These are phyloP conservation scores for Denticeps clupeoides DNA, from an alignment of 2,797 vertebrate genomes.

Conservation along the genomic window DNA sequence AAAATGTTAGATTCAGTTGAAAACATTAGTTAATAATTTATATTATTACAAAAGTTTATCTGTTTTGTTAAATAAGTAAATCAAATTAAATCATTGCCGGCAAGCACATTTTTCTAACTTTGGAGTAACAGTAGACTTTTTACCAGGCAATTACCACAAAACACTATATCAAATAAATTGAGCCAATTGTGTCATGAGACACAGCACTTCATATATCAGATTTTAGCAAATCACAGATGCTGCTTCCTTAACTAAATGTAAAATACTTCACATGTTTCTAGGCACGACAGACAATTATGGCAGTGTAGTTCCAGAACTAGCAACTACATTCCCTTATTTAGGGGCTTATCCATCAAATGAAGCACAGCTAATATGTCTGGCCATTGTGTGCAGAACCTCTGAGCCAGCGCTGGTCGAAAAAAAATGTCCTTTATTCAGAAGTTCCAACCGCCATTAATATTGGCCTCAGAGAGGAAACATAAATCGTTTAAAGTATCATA, in stretches of 20 bases:
- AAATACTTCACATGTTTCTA: slow-evolving; percentile 2
- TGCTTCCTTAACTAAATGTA: slow-evolving; percentile 4
- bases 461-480: slow-evolving; percentile 45
- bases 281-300: background rate
- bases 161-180: too few species aligned
- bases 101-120: too few species aligned
- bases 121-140: too few species aligned
- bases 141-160: too few species aligned
- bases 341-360: slow-evolving; percentile 38
- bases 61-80: too few species aligned
- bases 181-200: too few species aligned
- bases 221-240: background rate
- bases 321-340: slow-evolving; percentile 36
- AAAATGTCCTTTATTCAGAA: slow-evolving; percentile 41
- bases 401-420: slow-evolving; percentile 32
- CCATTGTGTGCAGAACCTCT: slow-evolving; percentile 39
- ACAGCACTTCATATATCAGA: too few species aligned
- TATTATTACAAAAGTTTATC: too few species aligned
- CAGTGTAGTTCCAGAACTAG: background rate
- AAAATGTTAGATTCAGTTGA: background rate
- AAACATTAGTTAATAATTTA: background rate
- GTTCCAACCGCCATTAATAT: slow-evolving; percentile 49
- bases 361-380: slow-evolving; percentile 40
- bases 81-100: too few species aligned
- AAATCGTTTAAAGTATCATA: slow-evolving; percentile 54